A percentile compares a stretch with the other conserved stretches of the same genome.
Conservation (phyloP, 2,113 vertebrate genomes). For the Cyprinodon variegatus region DNA sequence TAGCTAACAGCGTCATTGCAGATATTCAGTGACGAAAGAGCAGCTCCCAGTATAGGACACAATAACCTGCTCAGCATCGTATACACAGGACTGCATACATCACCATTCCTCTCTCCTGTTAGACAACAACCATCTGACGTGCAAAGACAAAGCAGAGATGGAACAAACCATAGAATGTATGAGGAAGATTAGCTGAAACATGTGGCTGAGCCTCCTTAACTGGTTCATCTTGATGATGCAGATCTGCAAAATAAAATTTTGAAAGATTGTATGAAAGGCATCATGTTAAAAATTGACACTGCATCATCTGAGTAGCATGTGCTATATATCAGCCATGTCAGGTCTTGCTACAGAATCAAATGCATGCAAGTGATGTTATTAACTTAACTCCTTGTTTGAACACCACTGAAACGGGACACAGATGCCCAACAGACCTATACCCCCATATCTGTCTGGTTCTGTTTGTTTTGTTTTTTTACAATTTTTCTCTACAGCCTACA, state of each 20-base stretch:
- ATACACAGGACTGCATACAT: neutral
- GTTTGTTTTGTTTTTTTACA: too few relatives aligned
- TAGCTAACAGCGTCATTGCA: neutral
- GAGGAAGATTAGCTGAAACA: neutral
- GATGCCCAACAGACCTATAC: too few relatives aligned
- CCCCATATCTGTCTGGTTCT: too few relatives aligned
- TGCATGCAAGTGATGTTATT: too few relatives aligned
- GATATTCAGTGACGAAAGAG: neutral
- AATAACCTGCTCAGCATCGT: neutral
- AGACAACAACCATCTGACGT: neutral
- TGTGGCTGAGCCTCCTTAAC: neutral
- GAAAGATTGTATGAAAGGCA: too few relatives aligned
- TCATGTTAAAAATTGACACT: too few relatives aligned
- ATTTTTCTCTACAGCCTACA: too few relatives aligned
- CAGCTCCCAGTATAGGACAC: neutral
- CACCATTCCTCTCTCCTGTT: neutral
- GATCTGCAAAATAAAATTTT: conserved; percentile 36
- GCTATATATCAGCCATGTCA: too few relatives aligned
- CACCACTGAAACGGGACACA: too few relatives aligned
- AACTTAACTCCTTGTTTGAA: too few relatives aligned
- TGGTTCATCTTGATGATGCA: conserved; percentile 6
- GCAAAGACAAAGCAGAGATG: neutral
- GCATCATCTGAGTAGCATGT: too few relatives aligned
- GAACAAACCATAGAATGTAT: neutral
- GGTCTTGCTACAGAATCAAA: too few relatives aligned